Evolutionary conservation across 2,888 invertebrate species (phyloP), one percentile per base, ranked within the genome.

Genomic region (Noctua janthina): DNA sequence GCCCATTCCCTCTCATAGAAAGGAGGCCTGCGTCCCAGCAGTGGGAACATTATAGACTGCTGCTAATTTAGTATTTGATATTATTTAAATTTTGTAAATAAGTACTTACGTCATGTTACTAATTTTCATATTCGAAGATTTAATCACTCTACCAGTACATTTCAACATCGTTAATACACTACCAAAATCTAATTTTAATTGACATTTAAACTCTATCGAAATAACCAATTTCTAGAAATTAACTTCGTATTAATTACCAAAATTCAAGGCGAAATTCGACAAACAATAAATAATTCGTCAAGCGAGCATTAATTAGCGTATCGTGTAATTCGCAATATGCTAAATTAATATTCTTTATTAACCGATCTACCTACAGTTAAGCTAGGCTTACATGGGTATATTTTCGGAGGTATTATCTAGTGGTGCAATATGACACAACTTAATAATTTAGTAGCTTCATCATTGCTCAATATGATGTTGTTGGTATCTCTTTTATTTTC

Each of bases 271-370:
- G 20, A 72, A 70, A 75, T 81, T 81, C 39, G 49, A 59, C 51
- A 51, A 72, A 74, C 70, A 81, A 85, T 82, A 76, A 81, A 85
- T 83, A 78, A 71, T 79, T 79, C 67, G 67, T 74, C 71, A 76
- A 81, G 74, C 72, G n/a, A 43, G 43, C 75, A 76, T 79, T 84
- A 81, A 86, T 88, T 82, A 74, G 29, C 20, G 69, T 62, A 70
- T 81, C 59, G 39, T 74, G 66, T 79, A 84, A 83, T 83, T 76
- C 51, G 46, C 67, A 80, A 82, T 83, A 82, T 83, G 56, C 46
- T 81, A 82, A 75, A 92, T 92, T 90, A 89, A 88, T 91, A 89
- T 82, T 83, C 59, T 76, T 87, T 89, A 89, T 88, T 90, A 85
- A 86, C 76, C 70, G 76, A 91, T 90, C 82, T 74, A 86, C 83